Evolutionary conservation across 2,113 vertebrate genomes (phyloP).

Genomic region (Oncorhynchus kisutch): DNA sequence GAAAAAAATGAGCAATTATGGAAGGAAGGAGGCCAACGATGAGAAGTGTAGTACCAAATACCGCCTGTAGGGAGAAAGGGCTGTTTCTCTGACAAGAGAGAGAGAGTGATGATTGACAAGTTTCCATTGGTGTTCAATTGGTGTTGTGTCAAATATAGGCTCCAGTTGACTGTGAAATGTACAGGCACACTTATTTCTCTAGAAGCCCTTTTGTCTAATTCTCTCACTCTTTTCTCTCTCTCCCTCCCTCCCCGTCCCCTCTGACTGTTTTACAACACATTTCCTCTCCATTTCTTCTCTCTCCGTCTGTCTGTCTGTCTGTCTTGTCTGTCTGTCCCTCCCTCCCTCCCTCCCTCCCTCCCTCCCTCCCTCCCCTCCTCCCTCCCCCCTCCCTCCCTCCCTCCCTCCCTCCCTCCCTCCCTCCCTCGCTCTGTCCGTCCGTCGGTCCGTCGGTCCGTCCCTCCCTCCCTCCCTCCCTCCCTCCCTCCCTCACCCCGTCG

Average conservation of each 20-base stretch:
- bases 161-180: not conserved
- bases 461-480: not conserved
- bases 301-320: too few species aligned
- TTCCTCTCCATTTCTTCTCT: not conserved
- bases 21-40: not conserved
- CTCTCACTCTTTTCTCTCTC: not conserved
- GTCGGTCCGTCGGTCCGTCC: too few species aligned
- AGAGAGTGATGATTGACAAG: too few species aligned
- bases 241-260: not conserved
- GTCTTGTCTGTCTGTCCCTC: too few species aligned
- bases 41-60: not conserved
- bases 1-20: not conserved
- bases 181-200: not conserved
- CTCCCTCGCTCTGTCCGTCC: not conserved
- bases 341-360: not conserved
- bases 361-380: not conserved
- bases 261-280: not conserved
- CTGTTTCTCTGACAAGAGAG: not conserved
- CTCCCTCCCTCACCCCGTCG: not conserved
- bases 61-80: not conserved
- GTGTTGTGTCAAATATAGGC: conserved; percentile 12
- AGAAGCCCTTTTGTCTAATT: not conserved
- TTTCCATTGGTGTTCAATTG: not conserved
- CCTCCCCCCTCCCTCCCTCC: too few species aligned
- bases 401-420: too few species aligned